Percentiles rank a stretch among this genome's conserved stretches.
phyloP scores from a whole-genome alignment of 2,888 invertebrate species.

The Neuroscelio doddi region DNA sequence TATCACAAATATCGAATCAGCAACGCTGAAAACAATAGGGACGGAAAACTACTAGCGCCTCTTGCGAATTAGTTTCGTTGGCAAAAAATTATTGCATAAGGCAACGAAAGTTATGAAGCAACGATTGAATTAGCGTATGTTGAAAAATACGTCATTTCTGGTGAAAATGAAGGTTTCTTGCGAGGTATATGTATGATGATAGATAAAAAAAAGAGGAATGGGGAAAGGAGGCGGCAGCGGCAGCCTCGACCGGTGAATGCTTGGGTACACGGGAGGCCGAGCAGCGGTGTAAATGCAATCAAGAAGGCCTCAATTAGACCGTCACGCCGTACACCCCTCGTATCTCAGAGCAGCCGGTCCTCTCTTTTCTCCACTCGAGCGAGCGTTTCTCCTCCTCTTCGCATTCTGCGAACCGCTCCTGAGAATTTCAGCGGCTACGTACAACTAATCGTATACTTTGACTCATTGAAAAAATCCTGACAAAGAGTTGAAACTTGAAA shows the following conservation, averaged over 20 bases:
- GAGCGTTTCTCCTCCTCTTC: conserved; percentile 19
- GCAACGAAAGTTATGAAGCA: too few species aligned
- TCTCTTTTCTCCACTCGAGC: conserved; percentile 40
- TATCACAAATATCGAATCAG: too few species aligned
- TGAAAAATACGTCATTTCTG: conserved; percentile 10
- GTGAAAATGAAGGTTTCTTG: neutral
- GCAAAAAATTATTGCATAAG: too few species aligned
- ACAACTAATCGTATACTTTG: too few species aligned
- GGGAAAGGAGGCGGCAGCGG: conserved; percentile 38
- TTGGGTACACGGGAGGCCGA: conserved; percentile 58
- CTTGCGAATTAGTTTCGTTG: too few species aligned
- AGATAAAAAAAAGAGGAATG: conserved; percentile 12
- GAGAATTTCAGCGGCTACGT: neutral
- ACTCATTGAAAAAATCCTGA: too few species aligned
- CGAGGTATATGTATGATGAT: neutral
- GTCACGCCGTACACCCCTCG: conserved; percentile 68
- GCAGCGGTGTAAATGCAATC: conserved; percentile 68
- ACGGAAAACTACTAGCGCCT: too few species aligned
- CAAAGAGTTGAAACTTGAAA: too few species aligned
- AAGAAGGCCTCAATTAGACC: conserved; percentile 69
- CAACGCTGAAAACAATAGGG: too few species aligned
- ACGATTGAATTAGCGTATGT: too few species aligned
- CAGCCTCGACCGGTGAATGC: conserved; percentile 39
- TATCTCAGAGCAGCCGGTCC: conserved; percentile 55
- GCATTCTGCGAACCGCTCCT: conserved; percentile 10